Base-by-base conservation (phyloP, 2,888 invertebrate species). In the Synanthedon myopaeformis region DNA sequence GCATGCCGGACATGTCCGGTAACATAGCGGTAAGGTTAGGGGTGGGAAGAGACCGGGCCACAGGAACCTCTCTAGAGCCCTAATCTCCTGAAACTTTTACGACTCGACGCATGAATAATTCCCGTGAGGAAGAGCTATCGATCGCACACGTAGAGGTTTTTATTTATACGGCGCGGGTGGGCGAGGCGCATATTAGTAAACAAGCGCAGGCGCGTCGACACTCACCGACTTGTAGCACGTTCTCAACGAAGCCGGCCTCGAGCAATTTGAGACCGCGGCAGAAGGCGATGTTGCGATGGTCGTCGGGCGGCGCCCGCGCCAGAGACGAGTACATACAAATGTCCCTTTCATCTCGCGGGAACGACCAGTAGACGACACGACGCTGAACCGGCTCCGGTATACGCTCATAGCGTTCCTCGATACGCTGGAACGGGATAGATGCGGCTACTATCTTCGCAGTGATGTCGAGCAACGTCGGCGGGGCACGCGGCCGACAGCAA, bases 251-350 rank as follows among this genome's bases (percentile, higher is more conserved):
- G 70, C 93, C 93, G 66, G 91, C 90, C 79, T 95, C 94, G 64
- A 95, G 89, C 70, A 95, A 89, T 82, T 94, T 93, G 80, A 95
- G 90, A 80, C 95, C 95, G 79, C 94, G 93, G 88, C 94, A 93
- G 89, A 95, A 95, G 72, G 94, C 94, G 74, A 95, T 89, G 89
- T 92, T 94, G 82, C 93, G 92, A 79, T 92, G 92, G 86, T 94
- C 94, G 74, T 90, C 89, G 64, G 88, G 86, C 60, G 88, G 87
- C 76, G 88, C 88, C 58, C 89, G 81, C 72, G 87, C 87, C 83
- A 94, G 89, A 65, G 94, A 94, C 66, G 94, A 94, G 88, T 96
- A 96, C 94, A 95, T 95, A 85, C 94, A 93, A 79, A 96, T 95
- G 87, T 95, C 95, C 73, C 93, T 89, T 82, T 95, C 95, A 76